Evolutionary conservation across 2,113 vertebrate genomes (phyloP), one percentile per base, ranked within the genome.

Genomic region (Anhinga anhinga): DNA sequence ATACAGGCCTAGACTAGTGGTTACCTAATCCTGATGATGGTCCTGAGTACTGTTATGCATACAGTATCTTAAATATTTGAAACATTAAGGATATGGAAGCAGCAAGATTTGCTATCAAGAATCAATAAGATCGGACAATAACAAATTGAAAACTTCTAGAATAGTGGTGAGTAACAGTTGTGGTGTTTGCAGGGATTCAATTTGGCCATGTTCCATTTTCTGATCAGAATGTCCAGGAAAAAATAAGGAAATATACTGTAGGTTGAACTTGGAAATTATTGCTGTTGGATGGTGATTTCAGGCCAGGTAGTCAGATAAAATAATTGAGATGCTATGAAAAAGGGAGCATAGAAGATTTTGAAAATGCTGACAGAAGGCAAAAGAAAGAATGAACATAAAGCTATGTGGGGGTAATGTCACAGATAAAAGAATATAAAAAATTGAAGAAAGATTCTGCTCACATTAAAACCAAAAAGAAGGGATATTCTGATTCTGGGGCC

Each of bases 121-220:
- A 34, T 73, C 0, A 0, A 0, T 72, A 50, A 86, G 38, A 44
- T 79, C 34, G 53, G 58, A 45, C 42, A 69, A 4, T 69, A 79
- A 69, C 27, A 90, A 80, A 53, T 44, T 1, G 34, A 72, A 61
- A 65, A 15, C 26, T 74, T 93, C 34, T 40, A 36, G 50, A 83
- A 30, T 45, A 73, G 49, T 61, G 18, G 20, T 86, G 34, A 77
- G 15, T 76, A 53, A 47, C 25, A 36, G 26, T 44, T 49, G 38
- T 69, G 44, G 26, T 59, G 26, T 90, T 69, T 73, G 16, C 34
- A 69, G 82, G 65, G 15, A 13, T 53, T 94, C 11, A 32, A 0
- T 82, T 81, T 72, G 74, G 18, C 44, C 14, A 7, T n/a, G 29
- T 74, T 87, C n/a, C 30, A 4, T 67, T 90, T 91, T 66, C n/a